Conservation (phyloP, 2,797 vertebrate genomes). For the Remorina albescens region DNA sequence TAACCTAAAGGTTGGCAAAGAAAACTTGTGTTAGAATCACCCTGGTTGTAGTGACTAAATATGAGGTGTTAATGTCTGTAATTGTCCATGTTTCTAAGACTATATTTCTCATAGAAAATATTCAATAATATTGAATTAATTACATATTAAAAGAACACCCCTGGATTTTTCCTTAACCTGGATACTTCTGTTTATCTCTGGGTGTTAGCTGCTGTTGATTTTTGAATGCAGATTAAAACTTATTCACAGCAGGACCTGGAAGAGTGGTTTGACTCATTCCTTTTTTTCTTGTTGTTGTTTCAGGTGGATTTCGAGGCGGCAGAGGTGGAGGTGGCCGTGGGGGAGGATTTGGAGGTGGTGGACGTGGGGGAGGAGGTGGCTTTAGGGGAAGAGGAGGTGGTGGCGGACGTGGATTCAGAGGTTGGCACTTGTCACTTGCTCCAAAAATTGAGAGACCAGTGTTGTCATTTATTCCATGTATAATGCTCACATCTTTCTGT, state of each 20-base stretch:
- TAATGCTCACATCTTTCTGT: slow-evolving; percentile 1
- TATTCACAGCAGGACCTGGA: neutral
- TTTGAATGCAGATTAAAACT: neutral
- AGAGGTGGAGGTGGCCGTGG: slow-evolving; percentile 86
- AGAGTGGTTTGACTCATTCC: neutral
- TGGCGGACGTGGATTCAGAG: slow-evolving; percentile 92
- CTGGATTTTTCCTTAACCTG: neutral
- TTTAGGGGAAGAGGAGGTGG: slow-evolving; percentile 87
- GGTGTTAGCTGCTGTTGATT: neutral
- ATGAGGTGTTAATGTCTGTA: neutral
- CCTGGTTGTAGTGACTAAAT: too few species aligned
- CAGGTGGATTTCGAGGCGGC: slow-evolving; percentile 93
- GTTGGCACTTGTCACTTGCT: slow-evolving; percentile 71
- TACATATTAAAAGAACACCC: neutral
- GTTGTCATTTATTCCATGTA: neutral
- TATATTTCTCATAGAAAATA: neutral
- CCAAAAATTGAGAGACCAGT: neutral
- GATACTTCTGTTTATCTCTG: neutral
- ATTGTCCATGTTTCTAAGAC: neutral
- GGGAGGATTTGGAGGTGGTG: slow-evolving; percentile 65
- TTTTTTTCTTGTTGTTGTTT: slow-evolving; percentile 1
- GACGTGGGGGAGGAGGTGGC: slow-evolving; percentile 86
- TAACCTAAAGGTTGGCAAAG: neutral
- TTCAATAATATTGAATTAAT: neutral
- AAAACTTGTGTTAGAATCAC: neutral